Evolutionary conservation across 2,797 vertebrate genomes (phyloP).

Genomic region (Caiman crocodilus): DNA sequence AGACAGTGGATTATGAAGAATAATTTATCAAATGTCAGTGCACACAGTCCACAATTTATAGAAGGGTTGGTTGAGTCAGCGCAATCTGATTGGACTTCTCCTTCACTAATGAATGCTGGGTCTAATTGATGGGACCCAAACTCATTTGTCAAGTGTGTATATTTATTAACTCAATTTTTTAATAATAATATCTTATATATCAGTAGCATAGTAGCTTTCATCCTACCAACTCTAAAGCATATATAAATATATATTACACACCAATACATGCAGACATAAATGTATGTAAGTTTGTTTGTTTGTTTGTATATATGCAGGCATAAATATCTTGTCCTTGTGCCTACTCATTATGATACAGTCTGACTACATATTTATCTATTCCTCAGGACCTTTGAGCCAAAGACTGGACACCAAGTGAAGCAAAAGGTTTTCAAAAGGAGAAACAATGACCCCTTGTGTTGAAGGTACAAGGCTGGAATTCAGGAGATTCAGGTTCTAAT

Average conservation of each 20-base stretch:
- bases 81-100: slow-evolving; percentile 80
- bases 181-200: slow-evolving; percentile 77
- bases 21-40: slow-evolving; percentile 86
- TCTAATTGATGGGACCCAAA: slow-evolving; percentile 80
- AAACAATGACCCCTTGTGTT: background rate
- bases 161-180: slow-evolving; percentile 81
- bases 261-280: background rate
- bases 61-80: slow-evolving; percentile 76
- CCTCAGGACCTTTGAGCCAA: slow-evolving; percentile 8
- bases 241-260: background rate
- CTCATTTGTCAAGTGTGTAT: slow-evolving; percentile 72
- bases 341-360: background rate
- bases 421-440: background rate
- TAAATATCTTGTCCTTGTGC: background rate
- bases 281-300: too few species aligned
- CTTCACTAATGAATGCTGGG: slow-evolving; percentile 78
- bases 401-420: background rate
- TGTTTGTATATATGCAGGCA: fast-evolving
- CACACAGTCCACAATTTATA: slow-evolving; percentile 80
- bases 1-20: slow-evolving; percentile 84
- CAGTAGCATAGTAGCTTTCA: slow-evolving; percentile 39
- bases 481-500: slow-evolving; percentile 5
- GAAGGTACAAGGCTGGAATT: background rate
- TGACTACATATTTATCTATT: background rate
- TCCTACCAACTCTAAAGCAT: background rate